Base-by-base conservation (phyloP, 2,797 vertebrate genomes). In the Schizopygopsis pylzovi region DNA sequence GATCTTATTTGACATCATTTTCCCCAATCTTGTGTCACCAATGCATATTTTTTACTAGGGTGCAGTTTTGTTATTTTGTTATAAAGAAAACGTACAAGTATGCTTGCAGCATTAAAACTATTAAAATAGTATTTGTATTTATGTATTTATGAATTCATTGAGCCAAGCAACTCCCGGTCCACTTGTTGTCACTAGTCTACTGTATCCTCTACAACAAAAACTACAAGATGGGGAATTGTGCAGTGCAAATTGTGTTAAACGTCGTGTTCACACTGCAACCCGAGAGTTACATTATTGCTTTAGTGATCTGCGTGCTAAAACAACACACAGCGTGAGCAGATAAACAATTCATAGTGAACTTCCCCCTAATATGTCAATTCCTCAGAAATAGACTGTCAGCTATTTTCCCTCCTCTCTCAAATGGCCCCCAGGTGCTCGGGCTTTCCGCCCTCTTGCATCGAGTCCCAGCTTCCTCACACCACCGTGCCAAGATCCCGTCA, bases 391-490 rank as follows among this genome's bases (percentile, higher is more conserved):
- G 25, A 33, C 52, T 20, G 5, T 43, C 15, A 10, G 25, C 10
- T 47, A 5, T 41, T 33, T 77, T 11, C 47, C 22, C 28, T 49
- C 28, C 25, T 65, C 28, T 84, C 45, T 41, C 1, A 67, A 77
- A 67, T 2, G 65, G 45, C 82, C 72, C 82, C 61, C 82, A 61
- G 67, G 65, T 79, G 83, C 25, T 76, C 8, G 0, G 56, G 13
- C 45, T 65, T 77, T 77, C 73, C 7, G 45, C 13, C 82, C 73
- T 77, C 22, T 61, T 65, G 20, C 71, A 59, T 83, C 1, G 20
- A 65, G 61, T 25, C 33, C 77, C 33, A 88, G 86, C 89, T 90
- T 90, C 90, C 90, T 92, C 90, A 91, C 88, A 88, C 89, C 81
- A 68, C n/a, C 3, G 20, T 43, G 73, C 82, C 77, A 71, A 79